Base-by-base conservation (phyloP, 2,113 vertebrate species). In the Hemicordylus capensis region DNA sequence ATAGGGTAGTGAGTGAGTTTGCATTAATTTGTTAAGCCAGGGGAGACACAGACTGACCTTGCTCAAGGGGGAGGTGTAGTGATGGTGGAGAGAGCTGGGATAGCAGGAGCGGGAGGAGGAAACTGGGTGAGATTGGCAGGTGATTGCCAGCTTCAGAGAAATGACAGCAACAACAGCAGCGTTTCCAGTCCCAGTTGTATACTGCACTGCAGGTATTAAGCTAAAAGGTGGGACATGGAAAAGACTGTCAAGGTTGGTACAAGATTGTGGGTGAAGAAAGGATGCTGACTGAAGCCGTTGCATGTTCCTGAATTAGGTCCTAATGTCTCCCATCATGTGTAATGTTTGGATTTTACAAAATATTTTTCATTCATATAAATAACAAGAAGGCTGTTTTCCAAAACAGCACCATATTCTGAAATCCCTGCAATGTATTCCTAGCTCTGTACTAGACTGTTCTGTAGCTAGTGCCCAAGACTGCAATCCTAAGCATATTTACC, bases 81-180 rank as follows among this genome's bases (percentile, higher is more conserved):
- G 88, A 90, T 63, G 31, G 34, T 76, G 44, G 87, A 92, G 88
- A 90, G 95, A 92, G 78, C 58, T 51, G 94, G 93, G 91, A 90
- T 86, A 90, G 92, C 69, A 77, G 85, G 91, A 89, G 89, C 15
- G 54, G 92, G 88, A 90, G 95, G 95, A 94, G 90, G 94, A 94
- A 95, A 94, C 92, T 94, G 95, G 95, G 94, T 69, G 95, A 94
- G 95, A 95, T 95, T 95, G 93, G 92, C 91, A 88, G 80, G 90
- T 81, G 94, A 66, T 80, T 88, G 88, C 77, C 83, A 92, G 93
- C 91, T 92, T 92, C 31, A 85, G 89, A 85, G 83, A 89, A 90
- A 91, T 91, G 75, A 80, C 83, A 72, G 91, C 73, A 4, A 88
- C 73, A 4, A 88, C 92, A 87, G 91, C 90, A 91, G 92, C 90